phyloP scores from a whole-genome alignment of 2,888 invertebrate genomes.

The Saturnia pavonia region DNA sequence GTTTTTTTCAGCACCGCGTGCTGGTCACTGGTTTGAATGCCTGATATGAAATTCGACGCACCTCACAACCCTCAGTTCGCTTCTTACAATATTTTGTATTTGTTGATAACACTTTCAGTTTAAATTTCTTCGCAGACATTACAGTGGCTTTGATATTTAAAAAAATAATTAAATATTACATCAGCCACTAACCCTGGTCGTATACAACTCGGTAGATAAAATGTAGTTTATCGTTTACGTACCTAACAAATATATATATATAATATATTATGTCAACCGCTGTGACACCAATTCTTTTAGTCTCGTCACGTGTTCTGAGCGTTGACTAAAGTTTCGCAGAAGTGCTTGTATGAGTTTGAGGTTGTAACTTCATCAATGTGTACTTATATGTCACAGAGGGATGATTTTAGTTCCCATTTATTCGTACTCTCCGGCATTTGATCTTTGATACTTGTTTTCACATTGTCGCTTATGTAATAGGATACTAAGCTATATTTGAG shows the following conservation, averaged over 20 bases:
- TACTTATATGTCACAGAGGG: background rate
- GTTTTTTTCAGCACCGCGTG: background rate
- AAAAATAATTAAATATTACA: background rate
- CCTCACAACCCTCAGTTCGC: too few species aligned
- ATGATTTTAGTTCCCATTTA: background rate
- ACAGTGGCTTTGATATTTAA: background rate
- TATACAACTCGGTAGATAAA: background rate
- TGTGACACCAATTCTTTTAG: background rate
- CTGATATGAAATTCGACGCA: background rate
- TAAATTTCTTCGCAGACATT: background rate
- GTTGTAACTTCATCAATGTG: background rate
- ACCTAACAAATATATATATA: background rate
- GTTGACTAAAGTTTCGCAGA: background rate
- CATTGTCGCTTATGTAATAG: background rate
- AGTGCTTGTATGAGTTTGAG: background rate
- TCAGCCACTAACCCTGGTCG: background rate
- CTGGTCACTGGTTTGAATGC: background rate
- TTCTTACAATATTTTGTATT: background rate
- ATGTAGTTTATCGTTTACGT: slow-evolving; percentile 1
- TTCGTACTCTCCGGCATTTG: background rate
- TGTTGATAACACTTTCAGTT: background rate
- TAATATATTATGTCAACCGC: background rate
- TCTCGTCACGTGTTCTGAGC: background rate
- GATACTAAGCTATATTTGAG: background rate
- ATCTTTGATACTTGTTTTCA: background rate